A percentile compares a stretch with the other conserved stretches of the same genome.
phyloP scores from a whole-genome alignment of 2,888 invertebrate species.

The Chrysina gloriosa region DNA sequence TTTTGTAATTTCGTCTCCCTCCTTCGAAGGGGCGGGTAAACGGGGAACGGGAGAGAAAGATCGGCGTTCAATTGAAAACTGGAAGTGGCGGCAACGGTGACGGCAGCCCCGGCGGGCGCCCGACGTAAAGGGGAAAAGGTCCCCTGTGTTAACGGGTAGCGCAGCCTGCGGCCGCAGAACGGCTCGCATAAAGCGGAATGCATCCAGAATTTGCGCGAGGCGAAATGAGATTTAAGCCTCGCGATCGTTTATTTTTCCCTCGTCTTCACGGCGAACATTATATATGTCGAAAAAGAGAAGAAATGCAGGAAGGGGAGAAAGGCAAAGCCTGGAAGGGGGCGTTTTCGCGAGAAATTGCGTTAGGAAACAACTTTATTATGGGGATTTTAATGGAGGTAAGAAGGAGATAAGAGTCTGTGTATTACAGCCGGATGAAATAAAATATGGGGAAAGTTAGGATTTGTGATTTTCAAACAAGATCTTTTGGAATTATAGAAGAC shows the following conservation, averaged over 20 bases:
- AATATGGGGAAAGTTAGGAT: too few relatives aligned
- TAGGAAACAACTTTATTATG: too few relatives aligned
- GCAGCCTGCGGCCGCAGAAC: slow-evolving; percentile 22
- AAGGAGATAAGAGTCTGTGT: too few relatives aligned
- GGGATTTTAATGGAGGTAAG: too few relatives aligned
- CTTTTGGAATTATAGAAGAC: too few relatives aligned
- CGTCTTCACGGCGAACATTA: background rate
- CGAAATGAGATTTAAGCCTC: slow-evolving; percentile 39
- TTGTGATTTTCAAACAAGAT: too few relatives aligned
- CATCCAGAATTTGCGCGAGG: slow-evolving; percentile 30
- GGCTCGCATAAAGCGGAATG: slow-evolving; percentile 24
- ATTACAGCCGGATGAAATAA: too few relatives aligned
- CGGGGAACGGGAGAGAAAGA: slow-evolving; percentile 17
- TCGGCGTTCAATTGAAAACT: slow-evolving; percentile 42
- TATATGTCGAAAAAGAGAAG: background rate
- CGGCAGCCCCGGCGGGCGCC: slow-evolving; percentile 31
- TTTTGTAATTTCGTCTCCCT: slow-evolving; percentile 36
- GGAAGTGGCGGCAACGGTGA: slow-evolving; percentile 39
- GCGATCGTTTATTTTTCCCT: slow-evolving; percentile 28
- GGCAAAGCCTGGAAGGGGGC: too few relatives aligned
- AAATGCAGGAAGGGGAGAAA: background rate
- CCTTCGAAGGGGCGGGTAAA: background rate
- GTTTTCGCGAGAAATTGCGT: too few relatives aligned
- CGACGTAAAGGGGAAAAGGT: slow-evolving; percentile 13
- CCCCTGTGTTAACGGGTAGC: slow-evolving; percentile 40